Base-by-base conservation (phyloP, 2,797 vertebrate genomes). In the Fistularia tabacaria region DNA sequence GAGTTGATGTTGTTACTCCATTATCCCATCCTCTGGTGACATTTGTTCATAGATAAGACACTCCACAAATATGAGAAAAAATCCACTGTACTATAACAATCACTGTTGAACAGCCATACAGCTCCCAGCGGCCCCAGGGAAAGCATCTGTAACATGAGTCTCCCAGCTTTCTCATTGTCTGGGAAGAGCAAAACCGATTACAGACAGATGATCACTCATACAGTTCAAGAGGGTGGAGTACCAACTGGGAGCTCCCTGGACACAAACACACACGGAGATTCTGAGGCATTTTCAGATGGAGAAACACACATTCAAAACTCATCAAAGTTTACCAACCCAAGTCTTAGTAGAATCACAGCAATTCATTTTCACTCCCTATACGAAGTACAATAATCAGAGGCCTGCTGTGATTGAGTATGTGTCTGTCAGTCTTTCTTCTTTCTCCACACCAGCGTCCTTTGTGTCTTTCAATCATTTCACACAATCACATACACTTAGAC, bases 211-310 rank as follows among this genome's bases (percentile, higher is more conserved):
- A 84, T 82, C 73, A 62, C 72, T 66, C 73, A 80, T 66, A 64
- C 71, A 73, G 88, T 83, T 85, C 82, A 87, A 82, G 81, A 85
- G 83, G 82, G 86, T 84, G 85, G 82, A 86, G 84, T 66, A 60
- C 72, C 67, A 42, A 36, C 71, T 75, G 77, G 58, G 79, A 70
- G 68, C 66, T 79, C 77, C 67, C 71, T 39, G 8, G 59, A 46
- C 53, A 38, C 54, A 61, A 49, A 68, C 39, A 40, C 42, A 46
- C 44, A 54, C 51, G 44, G 39, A 42, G 46, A 46, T 36, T 50
- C 45, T 45, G 43, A 45, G 11, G 44, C 36, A 51, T 9, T 46
- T 39, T 9, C 13, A 13, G 15, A 37, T 36, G 40, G n/a, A 51
- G 36, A 8, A 41, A 37, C 49, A 51, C 49, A 46, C 50, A 14